Evolutionary conservation across 2,797 vertebrate genomes (phyloP).

Genomic region (Strix occidentalis): DNA sequence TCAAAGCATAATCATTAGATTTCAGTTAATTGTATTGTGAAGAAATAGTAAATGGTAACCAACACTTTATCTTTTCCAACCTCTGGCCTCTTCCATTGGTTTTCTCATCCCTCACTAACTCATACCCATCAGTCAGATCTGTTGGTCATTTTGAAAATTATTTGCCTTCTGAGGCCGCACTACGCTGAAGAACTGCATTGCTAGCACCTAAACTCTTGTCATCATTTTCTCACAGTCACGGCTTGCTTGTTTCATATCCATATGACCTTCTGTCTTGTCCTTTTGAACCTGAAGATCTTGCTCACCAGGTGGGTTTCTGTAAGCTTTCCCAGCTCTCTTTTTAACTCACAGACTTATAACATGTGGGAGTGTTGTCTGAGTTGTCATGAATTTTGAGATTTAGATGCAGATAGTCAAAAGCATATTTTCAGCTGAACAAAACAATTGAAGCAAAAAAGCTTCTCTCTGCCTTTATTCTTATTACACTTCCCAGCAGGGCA

Average conservation of each 20-base stretch:
- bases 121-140: neutral
- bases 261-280: neutral
- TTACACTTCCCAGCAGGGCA: conserved; percentile 58
- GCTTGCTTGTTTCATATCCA: neutral
- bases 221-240: neutral
- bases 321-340: conserved; percentile 24
- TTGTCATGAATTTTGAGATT: conserved; percentile 65
- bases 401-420: conserved; percentile 59
- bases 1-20: neutral
- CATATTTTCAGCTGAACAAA: conserved; percentile 62
- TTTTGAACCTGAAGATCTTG: neutral
- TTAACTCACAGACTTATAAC: conserved; percentile 23
- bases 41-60: neutral
- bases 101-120: neutral
- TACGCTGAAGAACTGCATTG: neutral
- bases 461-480: conserved; percentile 50
- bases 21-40: neutral
- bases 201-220: neutral
- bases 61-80: neutral
- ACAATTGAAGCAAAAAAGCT: conserved; percentile 60
- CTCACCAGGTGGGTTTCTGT: conserved; percentile 39
- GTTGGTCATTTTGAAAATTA: neutral
- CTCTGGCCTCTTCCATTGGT: neutral
- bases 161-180: neutral
- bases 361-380: conserved; percentile 46